Percentiles rank a stretch among this genome's conserved stretches.
phyloP scores from a whole-genome alignment of 2,113 vertebrate genomes.

The Gobio gobio region DNA sequence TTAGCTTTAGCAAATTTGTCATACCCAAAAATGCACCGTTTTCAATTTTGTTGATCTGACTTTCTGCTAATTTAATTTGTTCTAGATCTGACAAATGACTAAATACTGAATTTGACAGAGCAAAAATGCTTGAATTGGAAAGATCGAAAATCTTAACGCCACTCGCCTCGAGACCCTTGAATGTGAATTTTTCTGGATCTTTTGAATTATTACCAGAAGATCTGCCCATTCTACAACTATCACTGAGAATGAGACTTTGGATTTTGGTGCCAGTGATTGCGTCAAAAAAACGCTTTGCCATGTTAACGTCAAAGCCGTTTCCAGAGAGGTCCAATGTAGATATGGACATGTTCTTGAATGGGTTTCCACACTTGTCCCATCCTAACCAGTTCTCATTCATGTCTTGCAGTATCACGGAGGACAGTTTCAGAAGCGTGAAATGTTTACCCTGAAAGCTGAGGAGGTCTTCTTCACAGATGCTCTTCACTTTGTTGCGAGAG shows the following conservation, averaged over 20 bases:
- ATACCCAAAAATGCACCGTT: slow-evolving; percentile 79
- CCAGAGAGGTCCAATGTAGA: slow-evolving; percentile 67
- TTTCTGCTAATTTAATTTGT: slow-evolving; percentile 77
- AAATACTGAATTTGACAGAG: slow-evolving; percentile 75
- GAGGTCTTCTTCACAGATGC: slow-evolving; percentile 80
- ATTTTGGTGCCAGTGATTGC: background rate
- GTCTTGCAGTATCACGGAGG: slow-evolving; percentile 48
- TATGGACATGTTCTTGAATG: slow-evolving; percentile 78
- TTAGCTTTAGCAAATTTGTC: slow-evolving; percentile 73
- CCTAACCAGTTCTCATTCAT: slow-evolving; percentile 56
- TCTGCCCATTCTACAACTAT: background rate
- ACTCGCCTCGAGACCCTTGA: slow-evolving; percentile 77
- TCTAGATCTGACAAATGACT: slow-evolving; percentile 64
- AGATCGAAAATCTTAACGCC: slow-evolving; percentile 72
- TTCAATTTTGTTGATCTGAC: slow-evolving; percentile 83
- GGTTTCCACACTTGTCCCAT: slow-evolving; percentile 81
- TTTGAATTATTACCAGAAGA: background rate
- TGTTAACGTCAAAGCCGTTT: slow-evolving; percentile 56
- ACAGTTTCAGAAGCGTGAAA: slow-evolving; percentile 73
- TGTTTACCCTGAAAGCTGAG: slow-evolving; percentile 77
- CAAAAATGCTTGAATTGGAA: slow-evolving; percentile 75
- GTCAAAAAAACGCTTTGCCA: background rate
- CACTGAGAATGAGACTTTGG: slow-evolving; percentile 1
- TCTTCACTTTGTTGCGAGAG: slow-evolving; percentile 70
- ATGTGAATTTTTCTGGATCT: slow-evolving; percentile 71